Base-by-base conservation (phyloP, 2,797 vertebrate genomes). In the Alcedo atthis region DNA sequence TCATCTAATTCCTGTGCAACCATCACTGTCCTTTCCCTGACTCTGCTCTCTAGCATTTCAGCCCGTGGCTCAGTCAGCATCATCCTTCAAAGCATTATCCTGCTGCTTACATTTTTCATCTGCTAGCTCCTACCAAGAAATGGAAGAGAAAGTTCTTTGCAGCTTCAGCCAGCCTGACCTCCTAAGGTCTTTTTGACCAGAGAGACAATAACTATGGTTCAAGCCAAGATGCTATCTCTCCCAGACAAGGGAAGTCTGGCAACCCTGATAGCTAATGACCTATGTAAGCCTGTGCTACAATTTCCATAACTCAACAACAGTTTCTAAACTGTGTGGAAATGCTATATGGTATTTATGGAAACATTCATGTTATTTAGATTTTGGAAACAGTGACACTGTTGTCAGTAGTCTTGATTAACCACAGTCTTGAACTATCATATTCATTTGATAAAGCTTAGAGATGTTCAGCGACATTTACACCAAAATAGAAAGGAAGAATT, bases 231-330 rank as follows among this genome's bases (percentile, higher is more conserved):
- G 45, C 89, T 92, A 93, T 95, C 93, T 94, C 87, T 6, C 71
- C 93, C 93, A 95, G 93, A 92, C 91, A 1, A 94, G 92, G 94
- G 92, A 95, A 95, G 92, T 95, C 93, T 95, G 94, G 91, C 90
- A 94, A 83, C 43, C 55, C 87, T 55, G 94, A 95, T 95, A 95
- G 89, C 94, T 93, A 85, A 89, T 85, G 85, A 87, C 69, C 90
- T 94, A 71, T 22, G 30, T 77, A 93, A 94, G 84, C 46, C 79
- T 24, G 49, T 25, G 22, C 48, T 89, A 92, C 71, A 61, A 55
- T 64, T 94, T 92, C 68, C 77, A 91, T 71, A 82, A 77, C 71
- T 93, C 81, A 93, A 4, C 25, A 59, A 20, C 66, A 76, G 57
- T n/a, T 71, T 64, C 89, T 78, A 40, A 88, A 73, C 57, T 22